Evolutionary conservation across 2,797 vertebrate species (phyloP).

Genomic region (Gymnoscopelus braueri): DNA sequence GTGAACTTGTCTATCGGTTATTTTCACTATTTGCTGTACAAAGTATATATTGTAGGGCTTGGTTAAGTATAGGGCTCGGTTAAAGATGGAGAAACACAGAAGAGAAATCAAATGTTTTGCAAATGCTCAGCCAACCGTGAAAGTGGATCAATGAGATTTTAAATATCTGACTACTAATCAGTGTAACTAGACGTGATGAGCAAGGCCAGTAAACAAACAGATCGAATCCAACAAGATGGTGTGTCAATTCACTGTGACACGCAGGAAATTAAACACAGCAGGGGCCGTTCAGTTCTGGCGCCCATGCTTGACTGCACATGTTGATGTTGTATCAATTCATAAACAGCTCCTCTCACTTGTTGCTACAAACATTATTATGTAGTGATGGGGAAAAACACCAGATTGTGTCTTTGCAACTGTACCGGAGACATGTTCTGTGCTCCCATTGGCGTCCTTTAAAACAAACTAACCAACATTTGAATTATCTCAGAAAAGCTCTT

Average conservation of each 20-base stretch:
- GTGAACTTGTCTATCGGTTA: background rate
- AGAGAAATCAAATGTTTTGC: slow-evolving; percentile 49
- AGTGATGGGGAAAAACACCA: slow-evolving; percentile 55
- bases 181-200: slow-evolving; percentile 61
- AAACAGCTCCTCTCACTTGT: slow-evolving; percentile 60
- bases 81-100: slow-evolving; percentile 15
- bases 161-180: slow-evolving; percentile 62
- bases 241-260: slow-evolving; percentile 63
- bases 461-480: slow-evolving; percentile 70
- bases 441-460: slow-evolving; percentile 54
- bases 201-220: slow-evolving; percentile 61
- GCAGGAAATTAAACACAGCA: slow-evolving; percentile 60
- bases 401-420: slow-evolving; percentile 50
- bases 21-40: background rate
- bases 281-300: slow-evolving; percentile 38
- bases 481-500: slow-evolving; percentile 67
- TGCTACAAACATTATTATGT: slow-evolving; percentile 64
- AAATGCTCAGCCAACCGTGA: slow-evolving; percentile 50
- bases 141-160: slow-evolving; percentile 67
- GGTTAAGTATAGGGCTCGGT: too few species aligned
- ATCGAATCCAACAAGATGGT: slow-evolving; percentile 56
- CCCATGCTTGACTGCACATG: slow-evolving; percentile 47
- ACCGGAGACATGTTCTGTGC: slow-evolving; percentile 57
- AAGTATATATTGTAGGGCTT: too few species aligned
- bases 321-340: slow-evolving; percentile 60